A percentile compares a stretch with the other conserved stretches of the same genome.
These are phyloP conservation scores for Aleiodes testaceus DNA, from an alignment of 2,888 invertebrate species.

Conservation along the genomic window DNA sequence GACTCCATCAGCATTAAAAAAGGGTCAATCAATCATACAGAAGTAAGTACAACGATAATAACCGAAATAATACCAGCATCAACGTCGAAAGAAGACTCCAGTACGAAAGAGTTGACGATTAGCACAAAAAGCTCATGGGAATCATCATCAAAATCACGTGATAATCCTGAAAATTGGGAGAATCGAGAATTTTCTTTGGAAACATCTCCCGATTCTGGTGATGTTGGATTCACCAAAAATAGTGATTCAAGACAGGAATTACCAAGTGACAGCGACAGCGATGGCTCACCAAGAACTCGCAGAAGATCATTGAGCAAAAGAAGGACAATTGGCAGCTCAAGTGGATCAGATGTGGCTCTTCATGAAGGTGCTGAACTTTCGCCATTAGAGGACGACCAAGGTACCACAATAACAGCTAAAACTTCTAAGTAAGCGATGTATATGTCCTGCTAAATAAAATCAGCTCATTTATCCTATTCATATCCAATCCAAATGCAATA, in stretches of 20 bases:
- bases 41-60: slow-evolving; percentile 44
- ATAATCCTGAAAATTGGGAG: slow-evolving; percentile 65
- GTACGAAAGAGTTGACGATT: slow-evolving; percentile 50
- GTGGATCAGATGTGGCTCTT: slow-evolving; percentile 79
- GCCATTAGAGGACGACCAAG: slow-evolving; percentile 77
- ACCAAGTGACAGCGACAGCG: slow-evolving; percentile 70
- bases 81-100: slow-evolving; percentile 48
- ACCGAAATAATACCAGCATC: slow-evolving; percentile 46
- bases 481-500: background rate
- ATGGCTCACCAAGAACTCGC: slow-evolving; percentile 65
- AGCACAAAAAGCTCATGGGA: slow-evolving; percentile 61
- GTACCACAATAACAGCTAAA: slow-evolving; percentile 74
- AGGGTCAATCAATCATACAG: slow-evolving; percentile 45
- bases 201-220: slow-evolving; percentile 68
- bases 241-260: slow-evolving; percentile 64
- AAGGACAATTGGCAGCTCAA: slow-evolving; percentile 77
- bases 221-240: slow-evolving; percentile 65
- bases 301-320: slow-evolving; percentile 68
- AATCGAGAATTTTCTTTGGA: slow-evolving; percentile 64
- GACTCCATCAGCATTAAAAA: slow-evolving; percentile 47
- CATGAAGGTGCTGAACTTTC: slow-evolving; percentile 79
- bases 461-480: slow-evolving; percentile 20
- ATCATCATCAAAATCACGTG: slow-evolving; percentile 51
- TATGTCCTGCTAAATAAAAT: slow-evolving; percentile 64
- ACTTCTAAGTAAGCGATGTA: slow-evolving; percentile 72